Base-by-base conservation (phyloP, 2,113 vertebrate genomes). In the Rousettus leschenaultii region DNA sequence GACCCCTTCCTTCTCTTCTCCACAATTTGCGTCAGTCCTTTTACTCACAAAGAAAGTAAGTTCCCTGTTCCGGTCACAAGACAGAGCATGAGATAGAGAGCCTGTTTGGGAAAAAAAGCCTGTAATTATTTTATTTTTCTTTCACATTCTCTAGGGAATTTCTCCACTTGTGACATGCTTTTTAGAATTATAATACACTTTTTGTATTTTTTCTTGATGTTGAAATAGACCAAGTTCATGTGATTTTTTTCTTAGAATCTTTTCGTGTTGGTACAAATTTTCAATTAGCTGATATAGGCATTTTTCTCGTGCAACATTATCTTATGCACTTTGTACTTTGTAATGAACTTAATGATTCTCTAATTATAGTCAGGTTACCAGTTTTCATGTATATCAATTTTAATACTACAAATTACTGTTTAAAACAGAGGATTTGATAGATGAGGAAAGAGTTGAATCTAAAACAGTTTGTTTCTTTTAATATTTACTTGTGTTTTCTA, bases 181-280 rank as follows among this genome's bases (percentile, higher is more conserved):
- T 91, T 83, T 33, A 38, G n/a, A 91, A 57, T 53, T 93, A 75
- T 18, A 86, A 16, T 74, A 33, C 3, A 38, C 48, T 68, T 91
- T 68, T 92, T 24, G 73, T 78, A 26, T 0, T 83, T 93, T 91
- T 80, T 88, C 30, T 83, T 79, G 6, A 24, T 82, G 19, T 28
- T 48, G 59, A 96, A 65, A 88, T 61, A 82, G 14, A 61, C 12
- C 2, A 16, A 66, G 22, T 30, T 80, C 40, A 61, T 61, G 45
- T 53, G 35, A 65, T 43, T 77, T 89, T 82, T 45, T 78, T 16
- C 63, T 65, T 70, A 63, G 30, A 38, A 33, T 7, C 2, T 30
- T 92, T 90, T 87, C 65, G 19, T 71, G n/a, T 77, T 92, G 43
- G 74, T 79, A 35, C 28, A 40, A 85, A 16, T 75, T 95, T 94